These are phyloP conservation scores for Lucilia sericata DNA, from an alignment of 1,140 invertebrate species.

Conservation along the genomic window DNA sequence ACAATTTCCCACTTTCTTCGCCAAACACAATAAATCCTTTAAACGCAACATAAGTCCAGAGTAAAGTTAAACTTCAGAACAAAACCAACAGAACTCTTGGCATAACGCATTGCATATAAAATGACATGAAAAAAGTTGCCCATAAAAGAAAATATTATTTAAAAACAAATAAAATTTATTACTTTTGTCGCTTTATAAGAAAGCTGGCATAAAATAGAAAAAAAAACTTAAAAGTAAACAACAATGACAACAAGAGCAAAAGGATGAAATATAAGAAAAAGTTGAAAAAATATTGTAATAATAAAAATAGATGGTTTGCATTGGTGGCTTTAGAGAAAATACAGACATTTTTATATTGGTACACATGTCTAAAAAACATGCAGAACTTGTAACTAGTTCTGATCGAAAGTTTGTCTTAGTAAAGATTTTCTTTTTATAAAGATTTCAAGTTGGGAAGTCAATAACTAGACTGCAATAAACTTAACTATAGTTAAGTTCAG, in stretches of 20 bases:
- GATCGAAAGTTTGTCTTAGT: too few species aligned
- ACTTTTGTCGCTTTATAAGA: slow-evolving; percentile 39
- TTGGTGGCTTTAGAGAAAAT: background rate
- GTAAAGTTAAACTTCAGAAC: background rate
- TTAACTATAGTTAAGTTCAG: too few species aligned
- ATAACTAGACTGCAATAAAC: too few species aligned
- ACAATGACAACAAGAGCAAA: slow-evolving; percentile 34
- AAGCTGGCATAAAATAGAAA: slow-evolving; percentile 31
- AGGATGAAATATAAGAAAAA: too few species aligned
- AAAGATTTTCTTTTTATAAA: too few species aligned
- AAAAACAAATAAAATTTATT: slow-evolving; percentile 38
- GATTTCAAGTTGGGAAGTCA: too few species aligned
- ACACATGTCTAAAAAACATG: too few species aligned
- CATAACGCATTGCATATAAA: slow-evolving; percentile 12
- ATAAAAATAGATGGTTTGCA: background rate
- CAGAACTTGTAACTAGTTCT: too few species aligned
- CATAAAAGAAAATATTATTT: slow-evolving; percentile 32
- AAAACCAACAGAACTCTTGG: background rate
- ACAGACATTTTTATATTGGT: too few species aligned
- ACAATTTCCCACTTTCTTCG: background rate
- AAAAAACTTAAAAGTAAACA: slow-evolving; percentile 7
- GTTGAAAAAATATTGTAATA: slow-evolving; percentile 19
- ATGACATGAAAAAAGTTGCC: slow-evolving; percentile 17
- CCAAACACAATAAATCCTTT: slow-evolving; percentile 15
- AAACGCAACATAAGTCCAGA: background rate